Conservation (phyloP, 2,113 vertebrate genomes). For the Rostratula benghalensis region DNA sequence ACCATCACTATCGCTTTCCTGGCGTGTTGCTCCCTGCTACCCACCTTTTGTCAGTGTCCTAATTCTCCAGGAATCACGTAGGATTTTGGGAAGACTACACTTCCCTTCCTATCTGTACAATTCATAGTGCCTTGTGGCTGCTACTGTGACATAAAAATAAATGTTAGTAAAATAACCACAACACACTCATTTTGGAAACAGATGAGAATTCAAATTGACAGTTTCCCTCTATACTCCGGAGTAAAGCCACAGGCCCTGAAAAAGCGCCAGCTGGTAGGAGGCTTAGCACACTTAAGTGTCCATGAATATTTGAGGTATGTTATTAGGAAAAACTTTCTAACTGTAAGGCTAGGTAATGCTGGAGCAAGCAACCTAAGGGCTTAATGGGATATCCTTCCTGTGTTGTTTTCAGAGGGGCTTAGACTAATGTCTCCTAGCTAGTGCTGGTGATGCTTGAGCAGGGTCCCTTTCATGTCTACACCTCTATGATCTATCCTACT, state of each 20-base stretch:
- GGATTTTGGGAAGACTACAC: conserved; percentile 27
- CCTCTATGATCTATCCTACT: neutral
- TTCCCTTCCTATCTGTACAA: neutral
- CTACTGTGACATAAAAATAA: conserved; percentile 14
- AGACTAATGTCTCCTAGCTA: neutral
- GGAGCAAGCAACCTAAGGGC: neutral
- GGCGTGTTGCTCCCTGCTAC: neutral
- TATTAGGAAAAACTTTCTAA: conserved; percentile 3
- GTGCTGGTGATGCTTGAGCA: neutral
- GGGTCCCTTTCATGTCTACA: neutral
- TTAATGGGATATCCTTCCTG: neutral
- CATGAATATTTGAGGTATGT: conserved; percentile 27
- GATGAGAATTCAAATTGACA: conserved; percentile 22
- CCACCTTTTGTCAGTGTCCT: conserved; percentile 27
- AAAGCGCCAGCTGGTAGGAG: conserved; percentile 36
- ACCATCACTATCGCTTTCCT: neutral
- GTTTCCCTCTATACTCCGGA: conserved; percentile 53
- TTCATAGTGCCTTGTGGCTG: neutral
- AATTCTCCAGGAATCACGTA: conserved; percentile 15
- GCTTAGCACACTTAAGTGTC: neutral
- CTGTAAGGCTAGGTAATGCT: neutral
- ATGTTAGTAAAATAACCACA: conserved; percentile 29
- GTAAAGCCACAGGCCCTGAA: conserved; percentile 45
- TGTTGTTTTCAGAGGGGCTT: neutral
- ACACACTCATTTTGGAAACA: conserved; percentile 51